Evolutionary conservation across 1,140 invertebrate genomes (phyloP).

Genomic region (Monochamus saltuarius): DNA sequence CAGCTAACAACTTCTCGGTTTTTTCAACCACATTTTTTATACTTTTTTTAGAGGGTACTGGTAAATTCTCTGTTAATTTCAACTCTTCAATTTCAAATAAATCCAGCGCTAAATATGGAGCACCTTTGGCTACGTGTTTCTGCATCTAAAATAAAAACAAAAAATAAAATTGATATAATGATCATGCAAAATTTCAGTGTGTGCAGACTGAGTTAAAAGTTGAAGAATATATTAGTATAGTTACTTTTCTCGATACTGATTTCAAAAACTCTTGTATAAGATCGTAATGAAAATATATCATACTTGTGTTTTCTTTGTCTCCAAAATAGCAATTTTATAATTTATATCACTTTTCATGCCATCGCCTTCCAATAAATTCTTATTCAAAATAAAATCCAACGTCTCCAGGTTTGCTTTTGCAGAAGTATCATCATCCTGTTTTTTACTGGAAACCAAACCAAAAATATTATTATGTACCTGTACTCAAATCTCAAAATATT

Average conservation of each 20-base stretch:
- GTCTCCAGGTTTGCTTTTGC: conserved; percentile 16
- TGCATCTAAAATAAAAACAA: conserved; percentile 46
- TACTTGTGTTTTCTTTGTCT: conserved; percentile 44
- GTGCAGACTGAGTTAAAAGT: too few species aligned
- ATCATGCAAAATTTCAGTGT: too few species aligned
- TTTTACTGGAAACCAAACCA: neutral
- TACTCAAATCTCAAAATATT: neutral
- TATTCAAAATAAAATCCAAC: conserved; percentile 37
- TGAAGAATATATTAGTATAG: conserved; percentile 2
- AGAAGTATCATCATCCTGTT: neutral
- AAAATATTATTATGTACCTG: neutral
- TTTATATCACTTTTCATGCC: conserved; percentile 38
- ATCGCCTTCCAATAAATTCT: conserved; percentile 32
- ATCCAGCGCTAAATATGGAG: conserved; percentile 53
- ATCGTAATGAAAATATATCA: neutral
- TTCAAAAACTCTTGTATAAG: neutral
- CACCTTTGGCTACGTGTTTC: conserved; percentile 49
- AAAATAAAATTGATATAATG: conserved; percentile 13
- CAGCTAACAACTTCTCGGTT: conserved; percentile 36
- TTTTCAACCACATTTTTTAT: conserved; percentile 35
- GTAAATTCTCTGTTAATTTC: conserved; percentile 34
- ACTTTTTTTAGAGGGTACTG: conserved; percentile 37
- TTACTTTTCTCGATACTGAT: neutral
- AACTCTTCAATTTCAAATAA: conserved; percentile 47
- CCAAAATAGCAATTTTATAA: conserved; percentile 45